Base-by-base conservation (phyloP, 53 echinoderm and acorn worm species). In the Zoroaster sp. region DNA sequence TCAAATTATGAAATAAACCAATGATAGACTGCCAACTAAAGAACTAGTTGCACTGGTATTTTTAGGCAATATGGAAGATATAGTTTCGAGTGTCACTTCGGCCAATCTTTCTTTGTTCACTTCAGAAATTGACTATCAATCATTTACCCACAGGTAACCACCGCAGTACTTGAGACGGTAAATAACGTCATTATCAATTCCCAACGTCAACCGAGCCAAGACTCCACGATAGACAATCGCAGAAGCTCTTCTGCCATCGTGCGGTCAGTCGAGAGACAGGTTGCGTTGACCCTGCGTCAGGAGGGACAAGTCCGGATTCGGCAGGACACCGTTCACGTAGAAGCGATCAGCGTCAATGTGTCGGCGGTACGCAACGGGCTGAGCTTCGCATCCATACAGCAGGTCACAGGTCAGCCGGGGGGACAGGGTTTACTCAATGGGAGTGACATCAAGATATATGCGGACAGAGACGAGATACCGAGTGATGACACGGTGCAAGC, bases 251-350 rank as follows among this genome's bases (percentile, higher is more conserved):
- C 89, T 18, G 28, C n/a, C 5, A 80, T 89, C 71, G 80, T 89
- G 1, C 38, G 35, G 72, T 21, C 52, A 14, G 18, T 89, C 40
- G 79, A 89, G 40, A 28, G 47, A 6, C 80, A 89, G 25, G 55
- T 89, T 21, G 28, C 71, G 2, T 70, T 20, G 51, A 49, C 80
- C 15, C 44, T 80, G 30, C 38, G 52, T 18, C 80, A 18, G 40
- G 72, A 70, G 15, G 73, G 51, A 21, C 34, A 40, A 2, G 12
- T 89, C 18, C 47, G 71, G 4, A 46, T 89, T 5, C 34, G 35
- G 21, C 80, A 51, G 52, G 59, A 72, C 12, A 35, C 80, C 13
- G 47, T 89, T 13, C 89, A 89, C 36, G 89, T 89, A 1, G 42
- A 71, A 40, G 89, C 80, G 23, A 69, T 78, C 53, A 70, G 78